A percentile compares a stretch with the other conserved stretches of the same genome.
phyloP scores from a whole-genome alignment of 2,113 vertebrate genomes.

The Lasiurus cinereus region DNA sequence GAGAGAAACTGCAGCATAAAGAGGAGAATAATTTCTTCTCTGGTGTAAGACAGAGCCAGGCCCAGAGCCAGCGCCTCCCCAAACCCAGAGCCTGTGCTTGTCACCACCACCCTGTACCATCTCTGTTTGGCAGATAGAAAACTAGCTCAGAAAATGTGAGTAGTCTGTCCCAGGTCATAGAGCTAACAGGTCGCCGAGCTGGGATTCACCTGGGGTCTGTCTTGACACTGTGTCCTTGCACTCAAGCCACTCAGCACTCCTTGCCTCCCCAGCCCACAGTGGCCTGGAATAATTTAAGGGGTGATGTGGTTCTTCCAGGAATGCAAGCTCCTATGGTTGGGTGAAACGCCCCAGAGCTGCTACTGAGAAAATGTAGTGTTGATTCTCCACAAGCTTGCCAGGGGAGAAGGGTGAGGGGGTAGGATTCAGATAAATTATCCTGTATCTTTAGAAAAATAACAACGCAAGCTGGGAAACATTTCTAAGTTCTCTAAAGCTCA shows the following conservation, averaged over 20 bases:
- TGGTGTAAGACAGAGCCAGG: background rate
- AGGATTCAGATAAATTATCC: background rate
- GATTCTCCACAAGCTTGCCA: background rate
- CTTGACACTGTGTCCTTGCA: background rate
- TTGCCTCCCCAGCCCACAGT: background rate
- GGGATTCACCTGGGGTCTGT: background rate
- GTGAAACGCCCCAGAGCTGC: background rate
- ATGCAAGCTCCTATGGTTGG: background rate
- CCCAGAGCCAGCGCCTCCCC: background rate
- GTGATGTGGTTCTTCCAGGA: background rate
- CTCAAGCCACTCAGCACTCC: background rate
- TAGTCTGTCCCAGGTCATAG: background rate
- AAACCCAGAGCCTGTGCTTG: background rate
- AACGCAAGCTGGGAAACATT: background rate
- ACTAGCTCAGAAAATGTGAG: background rate
- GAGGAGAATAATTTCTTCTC: background rate
- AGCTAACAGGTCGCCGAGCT: background rate
- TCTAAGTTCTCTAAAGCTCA: background rate
- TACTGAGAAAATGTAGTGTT: background rate
- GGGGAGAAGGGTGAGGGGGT: rapidly evolving
- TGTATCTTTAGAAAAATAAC: background rate
- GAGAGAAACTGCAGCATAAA: background rate
- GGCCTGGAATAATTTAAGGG: background rate
- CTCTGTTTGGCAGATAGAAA: background rate
- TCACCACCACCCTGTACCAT: background rate